Evolutionary conservation across 2,113 vertebrate species (phyloP).

Genomic region (Eudorcas thomsonii): DNA sequence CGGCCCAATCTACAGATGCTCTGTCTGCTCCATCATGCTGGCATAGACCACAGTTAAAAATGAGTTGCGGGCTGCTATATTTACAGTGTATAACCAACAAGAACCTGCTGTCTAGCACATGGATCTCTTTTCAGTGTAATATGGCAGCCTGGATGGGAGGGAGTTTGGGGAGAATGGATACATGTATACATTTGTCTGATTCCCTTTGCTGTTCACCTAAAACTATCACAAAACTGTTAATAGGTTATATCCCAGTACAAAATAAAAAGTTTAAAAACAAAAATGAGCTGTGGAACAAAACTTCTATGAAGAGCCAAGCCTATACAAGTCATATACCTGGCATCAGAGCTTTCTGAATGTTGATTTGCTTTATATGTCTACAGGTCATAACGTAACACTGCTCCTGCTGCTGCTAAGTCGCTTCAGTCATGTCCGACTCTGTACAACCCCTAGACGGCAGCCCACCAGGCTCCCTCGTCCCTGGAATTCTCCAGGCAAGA

Average conservation of each 20-base stretch:
- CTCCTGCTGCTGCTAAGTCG: no score
- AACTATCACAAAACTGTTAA: not conserved
- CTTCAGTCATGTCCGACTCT: no score
- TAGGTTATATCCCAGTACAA: not conserved
- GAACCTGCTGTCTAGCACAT: not conserved
- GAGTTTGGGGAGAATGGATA: not conserved
- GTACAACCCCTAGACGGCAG: no score
- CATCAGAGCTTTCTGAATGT: no score
- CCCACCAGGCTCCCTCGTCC: no score
- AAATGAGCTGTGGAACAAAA: rapidly evolving
- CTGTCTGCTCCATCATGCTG: not conserved
- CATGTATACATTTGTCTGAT: not conserved
- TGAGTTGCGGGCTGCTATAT: not conserved
- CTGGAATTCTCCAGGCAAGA: no score
- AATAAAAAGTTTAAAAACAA: not conserved
- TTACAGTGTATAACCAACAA: not conserved
- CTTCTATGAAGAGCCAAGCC: rapidly evolving
- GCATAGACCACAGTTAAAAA: not conserved
- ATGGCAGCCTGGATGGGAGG: not conserved
- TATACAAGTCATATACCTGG: rapidly evolving
- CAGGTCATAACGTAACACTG: not conserved
- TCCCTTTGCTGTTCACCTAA: not conserved
- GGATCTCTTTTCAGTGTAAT: not conserved
- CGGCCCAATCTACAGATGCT: not conserved
- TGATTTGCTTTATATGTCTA: not conserved